These are phyloP conservation scores for Tipula lateralis DNA, from an alignment of 2,888 invertebrate genomes.

Conservation along the genomic window DNA sequence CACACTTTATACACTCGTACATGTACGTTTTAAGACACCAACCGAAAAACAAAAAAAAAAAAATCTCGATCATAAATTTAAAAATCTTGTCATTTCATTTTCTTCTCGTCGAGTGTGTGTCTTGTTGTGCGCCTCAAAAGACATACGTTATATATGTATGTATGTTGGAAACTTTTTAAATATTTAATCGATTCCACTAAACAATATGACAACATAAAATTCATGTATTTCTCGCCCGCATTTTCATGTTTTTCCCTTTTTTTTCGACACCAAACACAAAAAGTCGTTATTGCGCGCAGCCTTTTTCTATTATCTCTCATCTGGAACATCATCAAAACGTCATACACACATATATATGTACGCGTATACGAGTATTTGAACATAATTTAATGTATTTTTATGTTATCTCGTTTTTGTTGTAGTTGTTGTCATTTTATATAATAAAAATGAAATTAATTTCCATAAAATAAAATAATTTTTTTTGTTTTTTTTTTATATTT, in stretches of 20 bases:
- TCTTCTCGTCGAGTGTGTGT: neutral
- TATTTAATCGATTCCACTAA: neutral
- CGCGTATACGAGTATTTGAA: neutral
- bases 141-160: neutral
- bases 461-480: conserved; percentile 29
- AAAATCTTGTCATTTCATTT: conserved; percentile 26
- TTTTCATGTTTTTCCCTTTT: conserved; percentile 20
- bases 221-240: conserved; percentile 29
- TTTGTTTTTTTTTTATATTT: neutral
- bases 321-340: neutral
- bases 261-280: neutral
- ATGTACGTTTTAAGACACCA: neutral
- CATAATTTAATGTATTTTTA: neutral
- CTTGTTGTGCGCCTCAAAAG: neutral
- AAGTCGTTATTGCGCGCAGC: neutral
- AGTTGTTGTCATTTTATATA: neutral
- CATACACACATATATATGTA: neutral
- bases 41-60: neutral
- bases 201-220: neutral
- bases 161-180: neutral
- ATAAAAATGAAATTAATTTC: conserved; percentile 25
- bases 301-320: neutral
- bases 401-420: neutral
- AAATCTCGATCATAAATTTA: conserved; percentile 25
- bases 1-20: neutral